Evolutionary conservation across 1,140 invertebrate genomes (phyloP), one percentile per base, ranked within the genome.

Genomic region (Camponotus floridanus): DNA sequence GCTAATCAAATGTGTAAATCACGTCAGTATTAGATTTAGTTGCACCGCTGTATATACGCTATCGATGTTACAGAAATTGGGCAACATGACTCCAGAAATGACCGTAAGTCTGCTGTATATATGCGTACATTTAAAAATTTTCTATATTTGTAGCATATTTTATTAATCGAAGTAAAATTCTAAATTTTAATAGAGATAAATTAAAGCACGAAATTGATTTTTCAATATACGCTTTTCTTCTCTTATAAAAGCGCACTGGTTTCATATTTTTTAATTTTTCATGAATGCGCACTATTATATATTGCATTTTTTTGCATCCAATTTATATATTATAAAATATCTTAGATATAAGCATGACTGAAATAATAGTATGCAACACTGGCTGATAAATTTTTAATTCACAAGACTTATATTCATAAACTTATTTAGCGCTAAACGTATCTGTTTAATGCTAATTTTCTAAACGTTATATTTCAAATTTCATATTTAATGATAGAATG

Each of bases 51-150:
- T 95, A 95, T 87, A 95, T 94, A 94, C 91, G 94, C 94, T 95
- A 94, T 96, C 94, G 88, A 91, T 96, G 96, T 96, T 97, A 95
- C 97, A 98, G 97, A 98, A 96, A 96, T 96, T 98, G 97, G 97
- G 97, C 93, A 96, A 97, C 95, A 96, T 98, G 95, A 97, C 97
- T 94, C 96, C 96, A 95, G 97, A 98, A 96, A 96, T 97, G 95
- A 97, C 97, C 95, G 97, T 98, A 97, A 98, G 97, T 98, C 96
- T 96, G 93, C 93, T 94, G 94, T 95, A 95, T 76, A 95, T 94
- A 93, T 88, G 81, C 55, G 91, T 93, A 94, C 18, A 88, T 86
- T 78, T 64, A 80, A 13, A 33, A 39, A 59, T 15, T 68, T 45
- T 70, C 1, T 68, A 51, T 15, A 31, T 6, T 21, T 18, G 21